Evolutionary conservation across 2,113 vertebrate species (phyloP).

Genomic region (Tauraco erythrolophus): DNA sequence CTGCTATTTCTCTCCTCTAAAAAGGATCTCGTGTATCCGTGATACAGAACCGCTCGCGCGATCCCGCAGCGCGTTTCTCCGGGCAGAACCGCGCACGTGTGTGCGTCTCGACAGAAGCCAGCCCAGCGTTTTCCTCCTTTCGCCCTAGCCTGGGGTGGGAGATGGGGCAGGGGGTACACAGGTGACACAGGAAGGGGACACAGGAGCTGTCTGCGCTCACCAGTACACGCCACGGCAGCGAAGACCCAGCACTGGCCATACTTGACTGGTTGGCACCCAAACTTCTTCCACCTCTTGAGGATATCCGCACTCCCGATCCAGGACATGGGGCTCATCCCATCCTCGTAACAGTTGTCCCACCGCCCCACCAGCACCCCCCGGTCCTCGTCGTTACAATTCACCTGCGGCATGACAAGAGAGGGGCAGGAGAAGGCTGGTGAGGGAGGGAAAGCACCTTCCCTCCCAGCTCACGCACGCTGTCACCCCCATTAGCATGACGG

Average conservation of each 20-base stretch:
- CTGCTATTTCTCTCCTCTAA: background rate
- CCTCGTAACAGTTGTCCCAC: slow-evolving; percentile 82
- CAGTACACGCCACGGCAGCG: slow-evolving; percentile 90
- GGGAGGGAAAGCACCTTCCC: background rate
- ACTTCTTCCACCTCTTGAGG: slow-evolving; percentile 82
- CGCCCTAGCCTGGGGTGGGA: background rate
- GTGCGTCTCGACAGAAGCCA: background rate
- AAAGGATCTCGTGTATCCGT: background rate
- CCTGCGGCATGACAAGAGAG: slow-evolving; percentile 63
- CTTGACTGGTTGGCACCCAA: slow-evolving; percentile 84
- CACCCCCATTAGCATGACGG: background rate
- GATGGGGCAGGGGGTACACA: fast-evolving
- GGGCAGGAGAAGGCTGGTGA: background rate
- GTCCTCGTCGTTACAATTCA: slow-evolving; percentile 91
- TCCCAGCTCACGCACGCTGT: fast-evolving
- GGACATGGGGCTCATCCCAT: slow-evolving; percentile 86
- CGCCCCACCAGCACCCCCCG: slow-evolving; percentile 85
- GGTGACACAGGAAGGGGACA: background rate
- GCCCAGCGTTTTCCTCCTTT: background rate
- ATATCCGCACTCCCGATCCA: slow-evolving; percentile 94
- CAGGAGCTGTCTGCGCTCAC: slow-evolving; percentile 63
- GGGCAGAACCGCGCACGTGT: fast-evolving
- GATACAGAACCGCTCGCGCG: background rate
- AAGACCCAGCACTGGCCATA: slow-evolving; percentile 99
- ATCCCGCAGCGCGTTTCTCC: background rate